These are phyloP conservation scores for Falco concolor DNA, from an alignment of 2,797 vertebrate genomes.

Conservation along the genomic window DNA sequence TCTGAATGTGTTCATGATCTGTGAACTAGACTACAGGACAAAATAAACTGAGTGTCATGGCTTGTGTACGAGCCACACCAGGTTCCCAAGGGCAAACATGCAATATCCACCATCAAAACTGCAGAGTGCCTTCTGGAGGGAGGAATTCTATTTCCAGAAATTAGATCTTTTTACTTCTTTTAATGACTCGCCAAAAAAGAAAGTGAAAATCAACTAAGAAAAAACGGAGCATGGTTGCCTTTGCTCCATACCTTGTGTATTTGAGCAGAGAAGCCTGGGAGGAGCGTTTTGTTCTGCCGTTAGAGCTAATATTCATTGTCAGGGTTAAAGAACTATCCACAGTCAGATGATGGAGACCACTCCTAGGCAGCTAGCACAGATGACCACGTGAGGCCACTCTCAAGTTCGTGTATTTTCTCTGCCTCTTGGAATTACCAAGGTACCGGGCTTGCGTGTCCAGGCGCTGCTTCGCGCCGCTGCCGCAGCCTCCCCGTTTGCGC, in stretches of 20 bases:
- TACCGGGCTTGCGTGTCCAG: not conserved
- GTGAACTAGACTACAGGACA: not conserved
- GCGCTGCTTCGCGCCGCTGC: not conserved
- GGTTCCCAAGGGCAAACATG: not conserved
- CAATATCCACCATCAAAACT: not conserved
- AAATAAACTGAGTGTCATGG: not conserved
- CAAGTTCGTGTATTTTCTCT: not conserved
- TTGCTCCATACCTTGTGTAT: not conserved
- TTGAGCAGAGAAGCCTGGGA: not conserved
- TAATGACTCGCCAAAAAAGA: not conserved
- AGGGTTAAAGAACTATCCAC: not conserved
- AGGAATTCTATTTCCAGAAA: not conserved
- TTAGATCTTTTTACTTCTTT: not conserved
- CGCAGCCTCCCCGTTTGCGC: not conserved
- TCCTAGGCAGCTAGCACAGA: not conserved
- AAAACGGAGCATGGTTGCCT: not conserved
- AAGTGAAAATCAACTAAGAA: not conserved
- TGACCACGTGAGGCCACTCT: not conserved
- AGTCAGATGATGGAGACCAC: not conserved
- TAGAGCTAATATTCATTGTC: not conserved
- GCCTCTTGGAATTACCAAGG: not conserved
- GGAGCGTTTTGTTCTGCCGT: not conserved
- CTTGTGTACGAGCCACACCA: not conserved
- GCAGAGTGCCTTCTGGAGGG: not conserved
- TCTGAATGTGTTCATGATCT: not conserved